Evolutionary conservation across 2,888 invertebrate genomes (phyloP).

Genomic region (Synanthedon vespiformis): DNA sequence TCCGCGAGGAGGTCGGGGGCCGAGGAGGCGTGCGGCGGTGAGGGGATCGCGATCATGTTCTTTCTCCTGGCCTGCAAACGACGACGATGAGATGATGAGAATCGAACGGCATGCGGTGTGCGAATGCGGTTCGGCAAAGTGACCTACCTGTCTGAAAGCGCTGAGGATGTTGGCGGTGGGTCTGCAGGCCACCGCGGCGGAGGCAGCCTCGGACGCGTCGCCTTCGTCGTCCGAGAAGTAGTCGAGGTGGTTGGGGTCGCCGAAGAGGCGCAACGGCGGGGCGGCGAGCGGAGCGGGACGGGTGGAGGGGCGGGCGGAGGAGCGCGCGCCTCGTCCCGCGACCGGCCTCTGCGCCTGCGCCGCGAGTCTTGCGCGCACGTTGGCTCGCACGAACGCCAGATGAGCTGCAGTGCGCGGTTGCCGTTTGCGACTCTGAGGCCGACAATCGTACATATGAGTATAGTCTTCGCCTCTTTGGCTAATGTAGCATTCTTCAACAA

Average conservation of each 20-base stretch:
- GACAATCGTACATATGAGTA: not conserved
- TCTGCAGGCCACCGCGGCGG: constrained; percentile 48
- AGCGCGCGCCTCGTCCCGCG: constrained; percentile 3
- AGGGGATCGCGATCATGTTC: constrained; percentile 54
- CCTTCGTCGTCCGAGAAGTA: constrained; percentile 72
- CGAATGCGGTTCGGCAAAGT: not conserved
- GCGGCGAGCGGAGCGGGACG: constrained; percentile 26
- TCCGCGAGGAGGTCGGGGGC: constrained; percentile 75
- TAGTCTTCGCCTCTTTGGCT: not conserved
- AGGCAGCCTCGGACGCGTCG: constrained; percentile 24
- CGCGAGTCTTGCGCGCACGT: constrained; percentile 44
- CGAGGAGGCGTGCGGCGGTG: constrained; percentile 48
- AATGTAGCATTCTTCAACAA: not conserved
- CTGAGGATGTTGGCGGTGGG: constrained; percentile 55
- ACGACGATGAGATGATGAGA: not conserved
- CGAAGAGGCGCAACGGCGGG: constrained; percentile 69
- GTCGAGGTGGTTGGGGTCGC: constrained; percentile 75
- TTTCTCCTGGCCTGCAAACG: constrained; percentile 46
- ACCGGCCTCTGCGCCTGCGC: constrained; percentile 2
- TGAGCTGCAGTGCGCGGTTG: constrained; percentile 55
- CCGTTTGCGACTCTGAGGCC: constrained; percentile 26
- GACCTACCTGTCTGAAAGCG: constrained; percentile 46
- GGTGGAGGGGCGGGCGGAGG: constrained; percentile 2
- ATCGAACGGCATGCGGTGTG: not conserved
- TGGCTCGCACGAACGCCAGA: constrained; percentile 42